Evolutionary conservation across 2,113 vertebrate genomes (phyloP), one percentile per base, ranked within the genome.

Genomic region (Perognathus longimembris): DNA sequence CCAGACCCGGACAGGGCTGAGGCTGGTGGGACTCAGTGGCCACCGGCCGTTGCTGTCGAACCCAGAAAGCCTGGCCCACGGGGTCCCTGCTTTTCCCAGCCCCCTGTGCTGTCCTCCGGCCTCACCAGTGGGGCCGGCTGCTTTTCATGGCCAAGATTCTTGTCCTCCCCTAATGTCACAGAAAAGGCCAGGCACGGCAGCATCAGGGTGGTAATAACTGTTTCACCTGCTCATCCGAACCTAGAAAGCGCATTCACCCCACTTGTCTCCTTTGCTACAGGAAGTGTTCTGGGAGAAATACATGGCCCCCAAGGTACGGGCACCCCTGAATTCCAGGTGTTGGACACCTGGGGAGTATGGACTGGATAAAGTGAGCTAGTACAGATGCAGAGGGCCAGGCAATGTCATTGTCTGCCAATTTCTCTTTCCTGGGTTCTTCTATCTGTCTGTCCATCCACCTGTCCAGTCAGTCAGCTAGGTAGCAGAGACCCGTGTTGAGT

Each of bases 361-460:
- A 20, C 7, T 57, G 34, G n/a, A 24, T 54, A 10, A 32, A 61
- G n/a, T 21, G 32, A 85, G 69, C 61, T 63, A 9, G 40, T 24
- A 70, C 69, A 59, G 34, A n/a, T 61, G 22, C 78, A 7, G 8
- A 7, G 15, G 14, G 28, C 74, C 20, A 21, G 57, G 38, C 7
- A 11, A 42, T 26, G 3, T n/a, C n/a, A n/a, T n/a, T 24, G 1
- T 26, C 6, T n/a, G 3, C 42, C 9, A 7, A 7, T 74, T 3
- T 21, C 24, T 7, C 42, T 9, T 54, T 64, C 34, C 5, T 42
- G 54, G 32, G 4, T 34, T 54, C 54, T 34, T 34, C 22, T 14
- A 20, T 81, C 66, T 36, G 4, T 26, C 40, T 9, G n/a, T 30
- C 57, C 17, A 17, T 57, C 57, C 17, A 24, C 36, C n/a, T 59